Evolutionary conservation across 2,797 vertebrate species (phyloP).

Genomic region (Paramormyrops hopkinsi): DNA sequence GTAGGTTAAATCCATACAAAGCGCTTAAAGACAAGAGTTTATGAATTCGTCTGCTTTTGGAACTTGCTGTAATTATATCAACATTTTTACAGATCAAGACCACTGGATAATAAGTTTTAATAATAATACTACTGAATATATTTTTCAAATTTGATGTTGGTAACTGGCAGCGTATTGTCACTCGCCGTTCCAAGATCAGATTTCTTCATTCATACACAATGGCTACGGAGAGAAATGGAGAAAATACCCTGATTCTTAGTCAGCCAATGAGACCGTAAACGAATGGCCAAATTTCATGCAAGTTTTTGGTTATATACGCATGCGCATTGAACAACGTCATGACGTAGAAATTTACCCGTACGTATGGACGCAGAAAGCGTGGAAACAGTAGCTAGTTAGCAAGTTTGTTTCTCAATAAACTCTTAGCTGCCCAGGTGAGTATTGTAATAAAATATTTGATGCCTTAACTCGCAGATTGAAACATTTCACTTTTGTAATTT

Average conservation of each 20-base stretch:
- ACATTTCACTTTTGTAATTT: neutral
- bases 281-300: neutral
- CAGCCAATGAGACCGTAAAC: neutral
- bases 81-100: neutral
- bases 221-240: neutral
- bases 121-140: neutral
- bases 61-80: neutral
- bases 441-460: neutral
- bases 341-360: neutral
- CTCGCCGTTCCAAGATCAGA: neutral
- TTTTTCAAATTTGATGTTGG: neutral
- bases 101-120: neutral
- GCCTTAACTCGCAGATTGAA: neutral
- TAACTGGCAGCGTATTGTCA: neutral
- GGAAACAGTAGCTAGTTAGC: constrained; percentile 5
- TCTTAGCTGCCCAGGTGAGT: neutral
- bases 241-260: neutral
- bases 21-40: neutral
- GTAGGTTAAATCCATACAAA: neutral
- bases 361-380: neutral
- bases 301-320: neutral
- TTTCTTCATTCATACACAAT: neutral
- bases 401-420: neutral
- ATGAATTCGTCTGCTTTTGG: neutral
- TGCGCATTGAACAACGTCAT: neutral